These are phyloP conservation scores for Helostoma temminkii DNA, from an alignment of 2,797 vertebrate genomes.

Conservation along the genomic window DNA sequence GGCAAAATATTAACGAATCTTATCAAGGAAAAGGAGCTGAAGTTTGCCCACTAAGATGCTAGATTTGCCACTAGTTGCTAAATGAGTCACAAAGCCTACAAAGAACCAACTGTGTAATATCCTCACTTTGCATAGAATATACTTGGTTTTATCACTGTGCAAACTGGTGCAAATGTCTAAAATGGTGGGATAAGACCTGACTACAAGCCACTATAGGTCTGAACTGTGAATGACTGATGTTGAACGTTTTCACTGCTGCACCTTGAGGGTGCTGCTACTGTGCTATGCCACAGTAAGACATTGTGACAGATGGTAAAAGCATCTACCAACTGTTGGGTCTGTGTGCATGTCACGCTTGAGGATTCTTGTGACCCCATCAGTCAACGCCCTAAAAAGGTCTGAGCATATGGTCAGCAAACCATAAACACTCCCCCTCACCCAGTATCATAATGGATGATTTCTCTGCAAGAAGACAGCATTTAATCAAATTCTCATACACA, in stretches of 20 bases:
- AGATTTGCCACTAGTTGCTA: too few species aligned
- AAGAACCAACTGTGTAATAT: neutral
- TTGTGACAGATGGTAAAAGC: conserved; percentile 54
- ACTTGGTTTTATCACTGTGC: too few species aligned
- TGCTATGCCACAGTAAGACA: conserved; percentile 26
- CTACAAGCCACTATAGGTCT: neutral
- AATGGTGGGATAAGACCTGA: neutral
- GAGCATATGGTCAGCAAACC: conserved; percentile 45
- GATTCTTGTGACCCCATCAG: conserved; percentile 36
- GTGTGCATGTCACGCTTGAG: conserved; percentile 29
- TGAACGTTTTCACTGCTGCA: conserved; percentile 16
- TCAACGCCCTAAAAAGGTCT: conserved; percentile 40
- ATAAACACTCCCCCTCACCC: neutral
- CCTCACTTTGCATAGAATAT: too few species aligned
- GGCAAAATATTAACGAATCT: too few species aligned
- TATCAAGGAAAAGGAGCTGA: too few species aligned
- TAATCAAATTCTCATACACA: neutral
- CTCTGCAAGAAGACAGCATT: conserved; percentile 8
- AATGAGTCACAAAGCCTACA: too few species aligned
- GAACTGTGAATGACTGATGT: conserved; percentile 25
- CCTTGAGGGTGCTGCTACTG: conserved; percentile 26
- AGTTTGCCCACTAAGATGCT: too few species aligned
- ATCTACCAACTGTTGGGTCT: conserved; percentile 44
- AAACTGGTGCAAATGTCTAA: neutral
- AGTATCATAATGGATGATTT: conserved; percentile 21